Base-by-base conservation (phyloP, 2,888 invertebrate species). In the Chloroclysta siterata region DNA sequence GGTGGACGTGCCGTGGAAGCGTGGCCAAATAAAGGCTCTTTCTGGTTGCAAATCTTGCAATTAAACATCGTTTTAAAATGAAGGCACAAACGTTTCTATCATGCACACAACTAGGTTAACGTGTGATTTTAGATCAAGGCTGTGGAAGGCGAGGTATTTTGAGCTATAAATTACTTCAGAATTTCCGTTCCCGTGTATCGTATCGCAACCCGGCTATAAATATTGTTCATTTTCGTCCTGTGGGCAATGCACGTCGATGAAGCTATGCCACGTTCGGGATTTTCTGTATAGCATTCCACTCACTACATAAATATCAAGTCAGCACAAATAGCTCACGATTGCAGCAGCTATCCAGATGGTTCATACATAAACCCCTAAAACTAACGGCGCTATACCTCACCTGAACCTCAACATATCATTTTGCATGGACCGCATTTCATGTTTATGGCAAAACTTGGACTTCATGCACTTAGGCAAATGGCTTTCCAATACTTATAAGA, bases 401-500 rank as follows among this genome's bases (percentile, higher is more conserved):
- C 75, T 78, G 82, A 80, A 88, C 87, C 89, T 89, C 84, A 87
- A 89, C 89, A 89, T 89, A 90, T 91, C 90, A 90, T 89, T 87
- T 87, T 85, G 84, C 81, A 83, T 82, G 81, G 80, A 85, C 84
- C 89, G 89, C 91, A 87, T 88, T 89, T 91, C 89, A 90, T 90
- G 91, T 90, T 91, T 91, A 93, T 90, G 83, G 88, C 85, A 84
- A 90, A 93, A 91, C 89, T 92, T 91, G 83, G 85, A 87, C 88
- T 90, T 84, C 87, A 85, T 90, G 90, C 90, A 92, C 92, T 93
- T 90, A 93, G 82, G 88, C 82, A 90, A 93, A 92, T 93, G 90
- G 90, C 82, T 91, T 93, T 90, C 88, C 90, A 88, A 93, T 92
- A 91, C 88, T 90, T 90, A 87, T 86, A 89, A 89, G 78, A 84